Conservation (phyloP, 1,140 invertebrate species). For the Leptinotarsa defecta region DNA sequence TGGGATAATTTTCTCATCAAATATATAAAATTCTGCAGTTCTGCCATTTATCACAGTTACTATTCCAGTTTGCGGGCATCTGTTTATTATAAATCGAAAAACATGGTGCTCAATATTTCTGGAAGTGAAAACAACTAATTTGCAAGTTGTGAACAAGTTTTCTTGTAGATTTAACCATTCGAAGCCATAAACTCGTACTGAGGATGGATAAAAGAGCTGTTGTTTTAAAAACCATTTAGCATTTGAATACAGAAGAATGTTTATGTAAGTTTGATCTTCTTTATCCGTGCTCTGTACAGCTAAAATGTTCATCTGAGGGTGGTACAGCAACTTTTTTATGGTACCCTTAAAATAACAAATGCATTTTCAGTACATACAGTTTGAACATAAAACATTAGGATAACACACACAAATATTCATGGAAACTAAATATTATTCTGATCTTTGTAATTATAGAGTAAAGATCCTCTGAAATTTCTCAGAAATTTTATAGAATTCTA, state of each 20-base stretch:
- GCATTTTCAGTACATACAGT: too few relatives aligned
- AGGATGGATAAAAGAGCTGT: constrained; percentile 30
- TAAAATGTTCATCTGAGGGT: constrained; percentile 37
- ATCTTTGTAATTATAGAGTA: too few relatives aligned
- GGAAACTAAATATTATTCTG: too few relatives aligned
- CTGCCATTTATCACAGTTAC: constrained; percentile 40
- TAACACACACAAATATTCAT: background rate
- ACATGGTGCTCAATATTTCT: constrained; percentile 26
- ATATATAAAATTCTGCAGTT: constrained; percentile 34
- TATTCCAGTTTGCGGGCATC: constrained; percentile 19
- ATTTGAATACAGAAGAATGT: constrained; percentile 37
- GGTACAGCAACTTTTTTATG: constrained; percentile 37
- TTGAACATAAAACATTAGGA: too few relatives aligned
- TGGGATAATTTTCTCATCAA: constrained; percentile 38
- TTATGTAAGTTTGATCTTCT: constrained; percentile 24
- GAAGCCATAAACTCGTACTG: constrained; percentile 31
- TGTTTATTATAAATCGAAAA: constrained; percentile 33
- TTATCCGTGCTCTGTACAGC: constrained; percentile 26
- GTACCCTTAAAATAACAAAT: constrained; percentile 35
- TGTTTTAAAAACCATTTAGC: constrained; percentile 44
- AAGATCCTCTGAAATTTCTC: background rate
- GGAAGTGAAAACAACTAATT: constrained; percentile 34
- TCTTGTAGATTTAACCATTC: constrained; percentile 33
- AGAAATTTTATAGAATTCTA: background rate
- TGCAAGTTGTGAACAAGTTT: constrained; percentile 26